Conservation (phyloP, 2,888 invertebrate species). For the Tinea trinotella region DNA sequence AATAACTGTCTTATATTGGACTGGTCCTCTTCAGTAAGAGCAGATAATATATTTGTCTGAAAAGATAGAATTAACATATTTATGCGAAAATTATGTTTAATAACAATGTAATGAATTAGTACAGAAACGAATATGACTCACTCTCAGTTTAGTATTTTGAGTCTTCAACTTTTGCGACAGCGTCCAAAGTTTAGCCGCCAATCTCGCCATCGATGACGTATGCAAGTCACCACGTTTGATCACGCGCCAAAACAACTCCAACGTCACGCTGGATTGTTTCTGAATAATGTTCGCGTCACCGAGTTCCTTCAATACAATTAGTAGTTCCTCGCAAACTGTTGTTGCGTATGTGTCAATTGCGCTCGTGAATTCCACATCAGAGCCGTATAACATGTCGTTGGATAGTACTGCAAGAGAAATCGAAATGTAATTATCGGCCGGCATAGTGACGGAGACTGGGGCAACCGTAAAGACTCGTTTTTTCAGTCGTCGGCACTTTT, state of each 20-base stretch:
- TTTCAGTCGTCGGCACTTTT: too few relatives aligned
- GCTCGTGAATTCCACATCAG: slow-evolving; percentile 86
- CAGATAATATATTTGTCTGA: not conserved
- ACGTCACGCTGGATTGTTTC: slow-evolving; percentile 79
- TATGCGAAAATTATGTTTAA: too few relatives aligned
- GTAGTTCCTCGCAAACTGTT: slow-evolving; percentile 82
- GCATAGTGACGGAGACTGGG: too few relatives aligned
- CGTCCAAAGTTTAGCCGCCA: slow-evolving; percentile 88
- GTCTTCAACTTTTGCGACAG: slow-evolving; percentile 74
- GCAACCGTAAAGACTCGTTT: too few relatives aligned
- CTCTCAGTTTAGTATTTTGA: slow-evolving; percentile 9
- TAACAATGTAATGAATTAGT: too few relatives aligned
- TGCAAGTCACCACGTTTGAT: slow-evolving; percentile 76
- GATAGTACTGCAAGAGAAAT: slow-evolving; percentile 92
- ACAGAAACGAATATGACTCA: slow-evolving; percentile 5
- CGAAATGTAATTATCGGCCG: slow-evolving; percentile 29
- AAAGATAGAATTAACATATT: too few relatives aligned
- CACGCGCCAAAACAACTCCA: slow-evolving; percentile 81
- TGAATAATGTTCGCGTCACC: slow-evolving; percentile 77
- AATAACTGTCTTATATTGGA: slow-evolving; percentile 7
- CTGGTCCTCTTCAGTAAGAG: not conserved
- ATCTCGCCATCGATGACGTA: slow-evolving; percentile 72
- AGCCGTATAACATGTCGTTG: slow-evolving; percentile 93
- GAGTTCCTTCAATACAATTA: slow-evolving; percentile 78
- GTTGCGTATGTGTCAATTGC: slow-evolving; percentile 85